Conservation (phyloP, 2,797 vertebrate genomes). For the Rousettus madagascariensis region DNA sequence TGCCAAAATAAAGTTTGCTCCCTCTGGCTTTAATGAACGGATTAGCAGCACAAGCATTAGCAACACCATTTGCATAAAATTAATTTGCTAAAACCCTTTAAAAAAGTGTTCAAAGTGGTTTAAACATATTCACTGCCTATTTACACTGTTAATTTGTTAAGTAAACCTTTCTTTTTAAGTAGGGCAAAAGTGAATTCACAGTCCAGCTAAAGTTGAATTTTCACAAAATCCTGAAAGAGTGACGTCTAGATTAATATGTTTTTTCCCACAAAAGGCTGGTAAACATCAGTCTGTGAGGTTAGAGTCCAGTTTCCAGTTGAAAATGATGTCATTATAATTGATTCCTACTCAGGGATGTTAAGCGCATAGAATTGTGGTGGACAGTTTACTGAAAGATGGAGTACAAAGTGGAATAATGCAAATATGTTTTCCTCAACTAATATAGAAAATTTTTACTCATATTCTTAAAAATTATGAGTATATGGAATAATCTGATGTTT, state of each 20-base stretch:
- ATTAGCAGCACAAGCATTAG: conserved; percentile 68
- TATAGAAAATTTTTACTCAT: neutral
- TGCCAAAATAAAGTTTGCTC: conserved; percentile 72
- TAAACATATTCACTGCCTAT: conserved; percentile 60
- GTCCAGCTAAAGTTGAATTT: conserved; percentile 38
- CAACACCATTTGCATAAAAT: conserved; percentile 76
- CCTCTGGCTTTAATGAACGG: conserved; percentile 76
- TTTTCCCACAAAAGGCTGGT: neutral
- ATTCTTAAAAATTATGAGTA: neutral
- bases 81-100: conserved; percentile 75
- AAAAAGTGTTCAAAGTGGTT: conserved; percentile 73
- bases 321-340: neutral
- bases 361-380: neutral
- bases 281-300: neutral
- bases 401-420: neutral
- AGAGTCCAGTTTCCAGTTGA: neutral
- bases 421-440: neutral
- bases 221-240: neutral
- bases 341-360: neutral
- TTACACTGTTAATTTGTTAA: conserved; percentile 74
- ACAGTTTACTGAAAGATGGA: neutral
- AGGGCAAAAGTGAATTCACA: conserved; percentile 57
- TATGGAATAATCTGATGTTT: neutral
- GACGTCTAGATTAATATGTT: neutral
- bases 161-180: conserved; percentile 66